Base-by-base conservation (phyloP, 1,140 invertebrate genomes). In the Pogonognathellus flavescens region DNA sequence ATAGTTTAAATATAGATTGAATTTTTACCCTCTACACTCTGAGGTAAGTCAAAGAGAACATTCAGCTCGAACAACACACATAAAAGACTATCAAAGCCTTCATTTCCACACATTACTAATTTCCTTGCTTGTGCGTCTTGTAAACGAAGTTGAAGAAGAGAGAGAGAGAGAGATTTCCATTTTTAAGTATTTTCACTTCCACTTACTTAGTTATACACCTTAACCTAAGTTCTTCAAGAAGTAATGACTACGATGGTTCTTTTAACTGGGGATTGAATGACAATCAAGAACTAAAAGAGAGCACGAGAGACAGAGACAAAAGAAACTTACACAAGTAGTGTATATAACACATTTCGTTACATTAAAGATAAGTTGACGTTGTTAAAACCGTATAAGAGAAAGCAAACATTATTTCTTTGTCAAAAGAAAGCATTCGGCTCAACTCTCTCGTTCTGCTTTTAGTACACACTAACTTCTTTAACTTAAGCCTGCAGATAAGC, bases 361-460 rank as follows among this genome's bases (percentile, higher is more conserved):
- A 76, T 76, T 76, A 76, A 49, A 49, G 70, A 76, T 76, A 76
- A 76, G 70, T 76, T 76, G 31, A 50, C 70, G 31, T 18, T 76
- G 31, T 76, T 76, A 76, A 76, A 49, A 76, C 31, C 41, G n/a
- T 76, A 76, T 76, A 76, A n/a, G 70, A 50, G 70, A 76, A 50
- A 76, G 70, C 70, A 76, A 76, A 76, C 70, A 76, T 76, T 76
- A 76, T 76, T 76, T 76, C 70, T 76, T 76, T 76, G 70, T 50
- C 70, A 76, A 76, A 76, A 76, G 70, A 76, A 76, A 76, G 70
- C 41, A 76, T 49, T 76, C 53, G n/a, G 9, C 70, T 76, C 70
- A 41, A 49, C 70, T 76, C 70, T 70, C 66, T 66, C 60, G n/a
- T 7, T 66, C 18, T 66, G 31, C 31, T 31, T 50, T 76, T 76